Evolutionary conservation across 2,113 vertebrate species (phyloP).

Genomic region (Oceanodroma tethys): DNA sequence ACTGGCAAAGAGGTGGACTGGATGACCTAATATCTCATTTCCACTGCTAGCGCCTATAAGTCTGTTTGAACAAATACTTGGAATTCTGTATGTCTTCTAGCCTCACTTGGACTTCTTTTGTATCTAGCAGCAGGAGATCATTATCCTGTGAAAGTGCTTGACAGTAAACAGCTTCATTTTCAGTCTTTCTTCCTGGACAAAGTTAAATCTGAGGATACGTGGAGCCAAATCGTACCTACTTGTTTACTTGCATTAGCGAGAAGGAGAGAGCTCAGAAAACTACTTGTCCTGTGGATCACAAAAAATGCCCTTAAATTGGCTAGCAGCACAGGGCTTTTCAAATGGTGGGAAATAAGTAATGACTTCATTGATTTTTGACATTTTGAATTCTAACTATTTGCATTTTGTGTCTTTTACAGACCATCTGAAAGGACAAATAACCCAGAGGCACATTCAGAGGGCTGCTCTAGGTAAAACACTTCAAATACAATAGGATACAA

Average conservation of each 20-base stretch:
- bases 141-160: not conserved
- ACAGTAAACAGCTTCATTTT: not conserved
- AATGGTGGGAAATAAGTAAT: not conserved
- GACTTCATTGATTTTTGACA: not conserved
- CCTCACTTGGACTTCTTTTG: not conserved
- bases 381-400: not conserved
- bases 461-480: constrained; percentile 78
- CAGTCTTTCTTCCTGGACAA: not conserved
- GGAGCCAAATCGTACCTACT: not conserved
- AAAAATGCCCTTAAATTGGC: not conserved
- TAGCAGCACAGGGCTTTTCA: not conserved
- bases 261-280: not conserved
- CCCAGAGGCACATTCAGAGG: constrained; percentile 79
- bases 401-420: constrained; percentile 72
- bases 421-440: constrained; percentile 84
- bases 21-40: not conserved
- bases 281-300: not conserved
- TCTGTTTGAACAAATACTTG: not conserved
- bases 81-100: not conserved
- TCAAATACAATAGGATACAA: not conserved
- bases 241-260: not conserved
- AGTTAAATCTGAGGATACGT: not conserved
- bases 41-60: not conserved
- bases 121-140: not conserved
- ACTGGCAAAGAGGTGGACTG: not conserved